Evolutionary conservation across 2,113 vertebrate species (phyloP).

Genomic region (Lophius piscatorius): DNA sequence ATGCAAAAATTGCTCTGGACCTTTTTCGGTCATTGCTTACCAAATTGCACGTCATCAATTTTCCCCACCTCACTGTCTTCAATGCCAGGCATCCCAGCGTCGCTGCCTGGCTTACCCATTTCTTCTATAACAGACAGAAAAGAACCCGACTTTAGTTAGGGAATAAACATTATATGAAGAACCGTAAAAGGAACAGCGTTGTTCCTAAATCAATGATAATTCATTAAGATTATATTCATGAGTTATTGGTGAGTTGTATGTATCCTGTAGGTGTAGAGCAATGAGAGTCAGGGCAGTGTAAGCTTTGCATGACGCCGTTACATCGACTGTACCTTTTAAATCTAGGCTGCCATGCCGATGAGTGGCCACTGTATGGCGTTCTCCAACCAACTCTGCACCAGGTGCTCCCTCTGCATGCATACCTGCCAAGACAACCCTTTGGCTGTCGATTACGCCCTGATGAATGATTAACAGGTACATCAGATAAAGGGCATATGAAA

Average conservation of each 20-base stretch:
- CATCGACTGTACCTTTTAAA: constrained; percentile 74
- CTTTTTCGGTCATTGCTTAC: constrained; percentile 69
- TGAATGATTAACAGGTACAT: background rate
- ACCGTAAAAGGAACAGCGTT: no score
- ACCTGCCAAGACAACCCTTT: constrained; percentile 36
- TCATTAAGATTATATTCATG: no score
- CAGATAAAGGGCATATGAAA: constrained; percentile 1
- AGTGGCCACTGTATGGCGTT: constrained; percentile 74
- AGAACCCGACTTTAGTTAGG: background rate
- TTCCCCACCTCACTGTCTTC: constrained; percentile 95
- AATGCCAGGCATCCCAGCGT: constrained; percentile 98
- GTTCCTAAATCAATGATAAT: no score
- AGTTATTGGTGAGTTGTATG: no score
- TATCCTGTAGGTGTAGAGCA: no score
- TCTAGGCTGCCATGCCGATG: constrained; percentile 52
- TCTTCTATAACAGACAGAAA: constrained; percentile 74
- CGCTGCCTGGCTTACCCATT: constrained; percentile 87
- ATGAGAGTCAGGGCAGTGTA: background rate
- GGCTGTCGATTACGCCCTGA: constrained; percentile 60
- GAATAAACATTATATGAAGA: no score
- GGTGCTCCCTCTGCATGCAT: constrained; percentile 32
- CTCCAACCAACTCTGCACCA: constrained; percentile 44
- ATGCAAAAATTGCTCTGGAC: no score
- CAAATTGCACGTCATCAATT: constrained; percentile 85
- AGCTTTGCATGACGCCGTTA: background rate